Percentiles rank a stretch among this genome's conserved stretches.
Conservation (phyloP, 2,888 invertebrate genomes). For the Hypomecis punctinalis region DNA sequence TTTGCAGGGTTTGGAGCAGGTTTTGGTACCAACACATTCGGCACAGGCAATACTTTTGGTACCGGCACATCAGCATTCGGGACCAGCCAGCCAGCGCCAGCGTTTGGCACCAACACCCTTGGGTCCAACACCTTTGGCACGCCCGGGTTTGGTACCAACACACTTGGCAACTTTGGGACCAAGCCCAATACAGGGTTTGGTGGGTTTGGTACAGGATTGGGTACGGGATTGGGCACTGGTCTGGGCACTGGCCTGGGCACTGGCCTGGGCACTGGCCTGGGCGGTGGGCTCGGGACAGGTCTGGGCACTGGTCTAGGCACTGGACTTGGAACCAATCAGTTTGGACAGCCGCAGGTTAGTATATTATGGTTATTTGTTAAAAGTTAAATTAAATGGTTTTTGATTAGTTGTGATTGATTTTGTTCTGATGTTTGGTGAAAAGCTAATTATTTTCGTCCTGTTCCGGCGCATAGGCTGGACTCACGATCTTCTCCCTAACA, state of each 20-base stretch:
- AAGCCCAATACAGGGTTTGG: conserved; percentile 74
- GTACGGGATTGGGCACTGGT: conserved; percentile 70
- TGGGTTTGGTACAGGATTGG: conserved; percentile 78
- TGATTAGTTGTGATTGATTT: no score
- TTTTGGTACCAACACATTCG: conserved; percentile 42
- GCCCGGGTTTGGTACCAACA: conserved; percentile 57
- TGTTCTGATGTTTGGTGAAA: no score
- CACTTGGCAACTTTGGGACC: conserved; percentile 62
- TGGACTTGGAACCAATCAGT: conserved; percentile 72
- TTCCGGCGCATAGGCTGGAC: no score
- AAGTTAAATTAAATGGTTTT: no score
- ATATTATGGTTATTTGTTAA: conserved; percentile 18
- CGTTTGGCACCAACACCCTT: conserved; percentile 56
- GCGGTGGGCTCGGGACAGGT: conserved; percentile 69
- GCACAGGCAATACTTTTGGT: conserved; percentile 45
- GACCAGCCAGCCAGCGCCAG: conserved; percentile 35
- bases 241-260: conserved; percentile 50
- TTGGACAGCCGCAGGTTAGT: conserved; percentile 75
- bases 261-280: conserved; percentile 64
- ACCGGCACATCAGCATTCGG: conserved; percentile 55
- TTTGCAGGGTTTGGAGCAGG: conserved; percentile 64
- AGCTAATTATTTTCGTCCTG: no score
- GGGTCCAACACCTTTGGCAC: conserved; percentile 55
- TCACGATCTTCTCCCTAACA: no score
- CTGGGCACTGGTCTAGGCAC: conserved; percentile 45